These are phyloP conservation scores for Ramphastos sulfuratus DNA, from an alignment of 2,113 vertebrate genomes.

Conservation along the genomic window DNA sequence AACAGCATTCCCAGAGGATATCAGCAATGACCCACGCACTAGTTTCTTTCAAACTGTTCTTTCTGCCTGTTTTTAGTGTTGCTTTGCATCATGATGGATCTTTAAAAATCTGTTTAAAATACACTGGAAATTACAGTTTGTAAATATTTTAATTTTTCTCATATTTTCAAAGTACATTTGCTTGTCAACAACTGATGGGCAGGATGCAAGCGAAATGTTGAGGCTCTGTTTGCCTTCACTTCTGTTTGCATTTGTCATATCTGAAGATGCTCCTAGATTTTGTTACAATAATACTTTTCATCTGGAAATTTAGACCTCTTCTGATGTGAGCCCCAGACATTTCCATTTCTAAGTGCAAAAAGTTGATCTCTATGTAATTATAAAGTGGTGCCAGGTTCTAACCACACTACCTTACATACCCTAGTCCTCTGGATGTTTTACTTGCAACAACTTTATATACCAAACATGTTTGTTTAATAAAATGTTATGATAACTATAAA, in stretches of 20 bases:
- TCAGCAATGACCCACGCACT: background rate
- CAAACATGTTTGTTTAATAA: conserved; percentile 73
- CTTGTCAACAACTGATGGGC: conserved; percentile 33
- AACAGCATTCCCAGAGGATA: background rate
- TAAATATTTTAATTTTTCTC: conserved; percentile 68
- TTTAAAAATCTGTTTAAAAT: conserved; percentile 59
- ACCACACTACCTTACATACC: conserved; percentile 65
- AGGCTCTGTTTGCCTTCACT: conserved; percentile 40
- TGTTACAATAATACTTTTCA: conserved; percentile 70
- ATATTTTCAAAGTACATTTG: conserved; percentile 66
- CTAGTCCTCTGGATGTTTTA: conserved; percentile 38
- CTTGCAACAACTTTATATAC: conserved; percentile 48
- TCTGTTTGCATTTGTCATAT: conserved; percentile 55
- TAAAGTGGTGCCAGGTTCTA: conserved; percentile 49
- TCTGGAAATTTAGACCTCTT: conserved; percentile 56
- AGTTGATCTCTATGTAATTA: conserved; percentile 55
- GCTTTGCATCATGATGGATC: conserved; percentile 24
- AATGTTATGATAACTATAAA: conserved; percentile 74
- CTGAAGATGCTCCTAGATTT: conserved; percentile 68
- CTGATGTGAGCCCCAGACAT: conserved; percentile 45
- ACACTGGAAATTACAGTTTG: conserved; percentile 11
- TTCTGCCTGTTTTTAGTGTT: background rate
- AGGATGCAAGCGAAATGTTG: background rate
- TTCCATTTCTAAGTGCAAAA: conserved; percentile 67
- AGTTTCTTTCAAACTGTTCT: background rate